Evolutionary conservation across 92 coral and sea anemone species (phyloP).

Genomic region (Paragorgia papillata): DNA sequence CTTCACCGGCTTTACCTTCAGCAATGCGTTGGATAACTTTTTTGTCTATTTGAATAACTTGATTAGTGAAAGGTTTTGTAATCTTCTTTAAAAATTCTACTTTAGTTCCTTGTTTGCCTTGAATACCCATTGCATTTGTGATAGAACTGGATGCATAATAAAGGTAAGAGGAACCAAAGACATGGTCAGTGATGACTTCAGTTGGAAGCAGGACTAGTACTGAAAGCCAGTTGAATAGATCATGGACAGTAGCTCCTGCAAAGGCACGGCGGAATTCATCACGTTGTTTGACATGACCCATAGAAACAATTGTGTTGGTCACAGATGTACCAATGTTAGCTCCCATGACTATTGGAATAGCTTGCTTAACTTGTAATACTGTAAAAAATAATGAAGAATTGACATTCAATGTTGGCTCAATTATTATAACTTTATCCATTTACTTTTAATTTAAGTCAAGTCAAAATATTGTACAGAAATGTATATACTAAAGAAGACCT

Average conservation of each 20-base stretch:
- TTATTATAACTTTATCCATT: no score
- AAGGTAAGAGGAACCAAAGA: no score
- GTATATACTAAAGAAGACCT: no score
- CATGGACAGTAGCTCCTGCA: conserved; percentile 99
- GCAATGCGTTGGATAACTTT: conserved; percentile 80
- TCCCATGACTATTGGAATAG: conserved; percentile 95
- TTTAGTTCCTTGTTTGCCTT: conserved; percentile 58
- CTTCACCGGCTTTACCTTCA: conserved; percentile 62
- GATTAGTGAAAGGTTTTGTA: conserved; percentile 88
- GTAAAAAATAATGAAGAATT: conserved; percentile 29
- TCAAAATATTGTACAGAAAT: no score
- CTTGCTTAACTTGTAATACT: conserved; percentile 87
- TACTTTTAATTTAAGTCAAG: no score
- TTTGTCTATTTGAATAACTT: conserved; percentile 83
- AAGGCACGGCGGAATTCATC: conserved; percentile 98
- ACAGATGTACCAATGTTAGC: conserved; percentile 99
- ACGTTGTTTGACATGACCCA: conserved; percentile 90
- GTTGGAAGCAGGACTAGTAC: conserved; percentile 82
- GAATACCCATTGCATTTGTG: conserved; percentile 56
- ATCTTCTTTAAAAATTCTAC: conserved; percentile 72
- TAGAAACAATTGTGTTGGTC: conserved; percentile 92
- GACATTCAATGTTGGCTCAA: background rate
- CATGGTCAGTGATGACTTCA: conserved; percentile 73
- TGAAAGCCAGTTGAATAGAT: conserved; percentile 93
- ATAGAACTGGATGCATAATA: conserved; percentile 60